These are phyloP conservation scores for Papilio polyxenes DNA, from an alignment of 1,140 invertebrate species.

Conservation along the genomic window DNA sequence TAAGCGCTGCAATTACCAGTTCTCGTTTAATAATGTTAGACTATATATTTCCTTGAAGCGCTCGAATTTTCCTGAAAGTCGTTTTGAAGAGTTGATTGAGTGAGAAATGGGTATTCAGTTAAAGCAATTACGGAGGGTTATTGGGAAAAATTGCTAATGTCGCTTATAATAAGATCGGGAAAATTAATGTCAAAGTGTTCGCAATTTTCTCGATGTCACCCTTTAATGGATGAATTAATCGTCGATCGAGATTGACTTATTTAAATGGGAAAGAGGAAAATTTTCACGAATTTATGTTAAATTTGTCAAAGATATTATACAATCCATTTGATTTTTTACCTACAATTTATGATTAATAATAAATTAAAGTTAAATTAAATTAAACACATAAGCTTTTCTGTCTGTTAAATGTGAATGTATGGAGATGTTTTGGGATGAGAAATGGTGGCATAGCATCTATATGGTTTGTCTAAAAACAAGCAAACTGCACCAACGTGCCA, in stretches of 20 bases:
- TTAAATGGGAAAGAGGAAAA: slow-evolving; percentile 4
- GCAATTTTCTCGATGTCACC: slow-evolving; percentile 46
- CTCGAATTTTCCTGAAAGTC: slow-evolving; percentile 52
- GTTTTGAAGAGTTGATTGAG: slow-evolving; percentile 63
- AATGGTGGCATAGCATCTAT: neutral
- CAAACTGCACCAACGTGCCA: neutral
- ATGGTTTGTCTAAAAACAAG: neutral
- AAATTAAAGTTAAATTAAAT: too few species aligned
- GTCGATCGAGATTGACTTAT: slow-evolving; percentile 28
- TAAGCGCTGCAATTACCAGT: slow-evolving; percentile 61
- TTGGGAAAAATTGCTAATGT: slow-evolving; percentile 74
- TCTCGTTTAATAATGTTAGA: slow-evolving; percentile 68
- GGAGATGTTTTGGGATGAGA: neutral
- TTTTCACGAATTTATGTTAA: slow-evolving; percentile 26
- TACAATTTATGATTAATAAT: too few species aligned
- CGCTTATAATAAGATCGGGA: slow-evolving; percentile 44
- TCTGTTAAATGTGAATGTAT: neutral
- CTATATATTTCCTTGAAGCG: slow-evolving; percentile 59
- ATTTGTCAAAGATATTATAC: slow-evolving; percentile 26
- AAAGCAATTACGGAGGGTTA: slow-evolving; percentile 62
- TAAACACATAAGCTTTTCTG: too few species aligned
- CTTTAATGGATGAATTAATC: slow-evolving; percentile 47
- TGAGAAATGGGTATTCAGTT: slow-evolving; percentile 63
- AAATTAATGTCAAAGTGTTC: slow-evolving; percentile 47
- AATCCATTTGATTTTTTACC: neutral